These are phyloP conservation scores for Philaethria dido DNA, from an alignment of 2,888 invertebrate species.

Conservation along the genomic window DNA sequence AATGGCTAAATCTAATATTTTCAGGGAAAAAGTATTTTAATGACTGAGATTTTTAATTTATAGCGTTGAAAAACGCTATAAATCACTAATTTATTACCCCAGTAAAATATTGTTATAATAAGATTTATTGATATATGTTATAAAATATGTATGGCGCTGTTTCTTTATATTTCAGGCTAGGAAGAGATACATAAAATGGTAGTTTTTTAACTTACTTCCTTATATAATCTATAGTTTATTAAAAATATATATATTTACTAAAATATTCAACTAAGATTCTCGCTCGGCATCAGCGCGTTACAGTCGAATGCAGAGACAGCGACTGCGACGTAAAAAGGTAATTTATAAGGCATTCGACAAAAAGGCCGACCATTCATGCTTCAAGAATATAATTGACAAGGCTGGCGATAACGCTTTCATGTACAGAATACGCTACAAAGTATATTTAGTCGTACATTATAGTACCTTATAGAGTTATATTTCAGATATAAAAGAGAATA, in stretches of 20 bases:
- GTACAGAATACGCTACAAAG: background rate
- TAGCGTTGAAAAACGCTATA: too few relatives aligned
- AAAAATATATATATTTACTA: background rate
- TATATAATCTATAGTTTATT: background rate
- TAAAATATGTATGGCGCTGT: too few relatives aligned
- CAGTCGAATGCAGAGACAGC: conserved; percentile 17
- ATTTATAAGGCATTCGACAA: conserved; percentile 36
- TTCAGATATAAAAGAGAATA: too few relatives aligned
- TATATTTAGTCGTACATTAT: background rate
- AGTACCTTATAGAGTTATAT: background rate
- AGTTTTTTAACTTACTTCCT: too few relatives aligned
- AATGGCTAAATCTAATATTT: too few relatives aligned
- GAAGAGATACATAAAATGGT: too few relatives aligned
- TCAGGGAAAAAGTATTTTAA: too few relatives aligned
- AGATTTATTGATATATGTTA: too few relatives aligned
- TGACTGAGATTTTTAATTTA: too few relatives aligned
- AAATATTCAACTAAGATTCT: background rate
- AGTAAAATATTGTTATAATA: too few relatives aligned
- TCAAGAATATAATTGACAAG: conserved; percentile 70
- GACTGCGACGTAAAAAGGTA: conserved; percentile 28
- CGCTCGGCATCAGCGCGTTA: background rate
- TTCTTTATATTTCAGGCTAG: too few relatives aligned
- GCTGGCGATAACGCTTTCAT: conserved; percentile 62
- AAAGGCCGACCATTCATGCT: conserved; percentile 41
- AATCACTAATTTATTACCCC: too few relatives aligned